Conservation (phyloP, 2,888 invertebrate genomes). For the Trichacis sp. region DNA sequence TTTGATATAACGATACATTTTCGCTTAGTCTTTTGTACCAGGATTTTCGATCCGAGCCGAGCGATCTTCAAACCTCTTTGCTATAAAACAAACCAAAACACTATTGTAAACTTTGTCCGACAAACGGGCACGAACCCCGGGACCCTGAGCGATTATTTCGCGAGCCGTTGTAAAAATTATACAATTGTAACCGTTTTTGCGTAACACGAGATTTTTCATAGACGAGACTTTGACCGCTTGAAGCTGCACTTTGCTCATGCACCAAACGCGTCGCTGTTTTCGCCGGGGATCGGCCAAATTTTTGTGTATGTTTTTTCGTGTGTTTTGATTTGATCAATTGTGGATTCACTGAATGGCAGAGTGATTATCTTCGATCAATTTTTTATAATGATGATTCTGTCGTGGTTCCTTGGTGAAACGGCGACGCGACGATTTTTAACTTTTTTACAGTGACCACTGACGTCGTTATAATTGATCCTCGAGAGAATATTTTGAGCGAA, state of each 20-base stretch:
- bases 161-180: slow-evolving; percentile 26
- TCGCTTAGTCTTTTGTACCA: slow-evolving; percentile 51
- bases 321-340: neutral
- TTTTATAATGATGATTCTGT: neutral
- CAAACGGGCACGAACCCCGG: slow-evolving; percentile 20
- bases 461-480: slow-evolving; percentile 4
- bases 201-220: slow-evolving; percentile 10
- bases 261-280: slow-evolving; percentile 8
- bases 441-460: slow-evolving; percentile 21
- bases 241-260: slow-evolving; percentile 35
- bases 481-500: slow-evolving; percentile 20
- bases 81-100: too few species aligned
- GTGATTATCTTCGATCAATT: too few species aligned
- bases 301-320: too few species aligned
- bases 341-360: neutral
- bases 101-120: slow-evolving; percentile 18
- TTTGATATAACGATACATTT: slow-evolving; percentile 45
- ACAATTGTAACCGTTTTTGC: slow-evolving; percentile 19
- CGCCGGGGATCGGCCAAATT: too few species aligned
- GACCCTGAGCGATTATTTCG: slow-evolving; percentile 39
- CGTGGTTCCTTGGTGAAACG: neutral
- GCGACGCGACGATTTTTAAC: slow-evolving; percentile 19
- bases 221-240: slow-evolving; percentile 21
- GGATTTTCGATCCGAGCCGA: slow-evolving; percentile 38
- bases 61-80: slow-evolving; percentile 34